A percentile compares a stretch with the other conserved stretches of the same genome.
Evolutionary conservation across 1,140 invertebrate genomes (phyloP).

Genomic region (Rhagoletis zephyria): DNA sequence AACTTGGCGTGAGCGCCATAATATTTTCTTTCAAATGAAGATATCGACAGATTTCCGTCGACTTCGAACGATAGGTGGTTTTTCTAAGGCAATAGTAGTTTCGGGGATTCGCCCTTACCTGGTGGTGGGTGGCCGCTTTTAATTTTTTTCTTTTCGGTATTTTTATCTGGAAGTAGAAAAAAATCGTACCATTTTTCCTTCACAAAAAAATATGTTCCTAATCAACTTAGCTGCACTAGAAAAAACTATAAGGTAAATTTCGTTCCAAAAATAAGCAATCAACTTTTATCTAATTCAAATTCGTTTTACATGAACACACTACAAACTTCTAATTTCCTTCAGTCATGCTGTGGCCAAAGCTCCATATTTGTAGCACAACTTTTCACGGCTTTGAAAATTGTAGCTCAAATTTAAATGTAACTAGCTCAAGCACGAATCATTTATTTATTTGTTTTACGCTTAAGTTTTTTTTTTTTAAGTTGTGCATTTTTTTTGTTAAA

Average conservation of each 20-base stretch:
- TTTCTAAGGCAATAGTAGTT: no score
- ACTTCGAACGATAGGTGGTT: no score
- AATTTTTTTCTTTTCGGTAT: no score
- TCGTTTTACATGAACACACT: not conserved
- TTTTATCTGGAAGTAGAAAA: no score
- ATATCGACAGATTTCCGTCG: no score
- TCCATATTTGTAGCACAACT: slow-evolving; percentile 1
- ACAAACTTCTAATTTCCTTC: not conserved
- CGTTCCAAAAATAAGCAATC: not conserved
- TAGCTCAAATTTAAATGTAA: slow-evolving; percentile 17
- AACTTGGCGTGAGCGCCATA: no score
- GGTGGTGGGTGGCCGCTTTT: no score
- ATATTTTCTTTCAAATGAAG: no score
- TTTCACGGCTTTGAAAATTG: slow-evolving; percentile 46
- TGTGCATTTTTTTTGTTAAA: not conserved
- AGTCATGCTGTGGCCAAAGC: not conserved
- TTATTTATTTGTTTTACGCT: slow-evolving; percentile 41
- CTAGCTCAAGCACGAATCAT: not conserved
- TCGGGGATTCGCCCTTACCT: no score
- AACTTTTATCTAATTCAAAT: slow-evolving; percentile 14
- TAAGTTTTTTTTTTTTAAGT: slow-evolving; percentile 26
- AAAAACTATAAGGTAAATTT: not conserved
- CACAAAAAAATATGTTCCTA: no score
- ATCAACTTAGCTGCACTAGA: no score
- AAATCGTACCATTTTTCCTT: no score